Evolutionary conservation across 2,888 invertebrate species (phyloP), one percentile per base, ranked within the genome.

Genomic region (Drosophila ustulata): DNA sequence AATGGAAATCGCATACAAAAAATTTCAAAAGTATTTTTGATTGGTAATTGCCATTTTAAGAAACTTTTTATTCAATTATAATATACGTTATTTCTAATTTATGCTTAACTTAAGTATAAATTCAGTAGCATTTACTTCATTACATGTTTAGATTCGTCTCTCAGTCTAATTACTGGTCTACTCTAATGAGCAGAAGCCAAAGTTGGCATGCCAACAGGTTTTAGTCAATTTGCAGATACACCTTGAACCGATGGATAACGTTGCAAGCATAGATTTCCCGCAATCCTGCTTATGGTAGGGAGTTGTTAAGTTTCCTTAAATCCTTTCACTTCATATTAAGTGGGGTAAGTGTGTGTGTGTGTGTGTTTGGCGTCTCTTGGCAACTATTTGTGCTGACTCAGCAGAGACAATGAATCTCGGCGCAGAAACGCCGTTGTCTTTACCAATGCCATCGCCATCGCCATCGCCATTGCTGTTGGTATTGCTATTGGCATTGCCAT

Each of bases 331-430:
- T 13, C 30, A 3, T 7, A 28, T 25, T 8, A 6, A 18, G 26
- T 47, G 28, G 11, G 26, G 32, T 26, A 41, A 45, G 63, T 18
- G 51, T 62, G 26, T n/a, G 32, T 62, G 26, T n/a, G 32, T 13
- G 23, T 39, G 28, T 34, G 39, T 53, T 4, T 7, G 41, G n/a
- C 37, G 37, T 34, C 64, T 39, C 37, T 58, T 62, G 72, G 45
- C 57, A 76, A 74, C 76, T 62, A 59, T 76, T 75, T 74, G 46
- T 18, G 76, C 79, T 79, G 76, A 79, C 56, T 70, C 64, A 58
- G 25, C 76, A 1, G 39, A 50, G 34, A 9, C 45, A 28, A 70
- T 46, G 62, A 78, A 66, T 74, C 66, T 45, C 56, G 11, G 41
- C 28, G 53, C 30, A 49, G 56, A 61, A 39, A 62, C 37, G 58